A percentile compares a stretch with the other conserved stretches of the same genome.
Evolutionary conservation across 2,797 vertebrate species (phyloP).

Genomic region (Sparus aurata): DNA sequence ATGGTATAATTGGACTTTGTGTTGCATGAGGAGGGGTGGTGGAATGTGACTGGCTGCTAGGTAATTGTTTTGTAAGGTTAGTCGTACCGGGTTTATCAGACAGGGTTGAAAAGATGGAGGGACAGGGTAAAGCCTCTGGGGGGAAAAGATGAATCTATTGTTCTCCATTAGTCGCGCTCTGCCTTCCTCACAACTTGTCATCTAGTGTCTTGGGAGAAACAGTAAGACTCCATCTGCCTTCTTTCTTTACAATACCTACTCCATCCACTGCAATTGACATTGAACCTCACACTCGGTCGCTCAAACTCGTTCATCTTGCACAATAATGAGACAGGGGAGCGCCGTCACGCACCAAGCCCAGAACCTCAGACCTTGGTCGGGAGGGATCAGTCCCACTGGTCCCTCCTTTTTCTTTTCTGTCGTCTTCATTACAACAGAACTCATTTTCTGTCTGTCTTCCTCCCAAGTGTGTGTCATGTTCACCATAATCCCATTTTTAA

Average conservation of each 20-base stretch:
- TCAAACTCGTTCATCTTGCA: constrained; percentile 36
- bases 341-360: constrained; percentile 9
- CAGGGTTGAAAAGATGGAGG: not conserved
- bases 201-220: not conserved
- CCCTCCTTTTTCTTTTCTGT: not conserved
- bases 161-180: not conserved
- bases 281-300: constrained; percentile 11
- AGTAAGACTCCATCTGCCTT: not conserved
- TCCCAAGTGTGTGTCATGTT: constrained; percentile 16
- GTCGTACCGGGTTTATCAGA: not conserved
- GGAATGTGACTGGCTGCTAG: not conserved
- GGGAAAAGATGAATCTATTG: not conserved
- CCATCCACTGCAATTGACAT: constrained; percentile 7
- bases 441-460: not conserved
- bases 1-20: not conserved
- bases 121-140: not conserved
- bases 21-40: not conserved
- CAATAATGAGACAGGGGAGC: constrained; percentile 38
- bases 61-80: not conserved
- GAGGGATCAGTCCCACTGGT: constrained; percentile 7
- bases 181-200: constrained; percentile 14
- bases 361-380: constrained; percentile 34
- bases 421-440: constrained; percentile 9
- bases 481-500: constrained; percentile 10
- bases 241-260: constrained; percentile 1